Evolutionary conservation across 92 coral and sea anemone genomes (phyloP), one percentile per base, ranked within the genome.

Genomic region (Parazoanthus darwini): DNA sequence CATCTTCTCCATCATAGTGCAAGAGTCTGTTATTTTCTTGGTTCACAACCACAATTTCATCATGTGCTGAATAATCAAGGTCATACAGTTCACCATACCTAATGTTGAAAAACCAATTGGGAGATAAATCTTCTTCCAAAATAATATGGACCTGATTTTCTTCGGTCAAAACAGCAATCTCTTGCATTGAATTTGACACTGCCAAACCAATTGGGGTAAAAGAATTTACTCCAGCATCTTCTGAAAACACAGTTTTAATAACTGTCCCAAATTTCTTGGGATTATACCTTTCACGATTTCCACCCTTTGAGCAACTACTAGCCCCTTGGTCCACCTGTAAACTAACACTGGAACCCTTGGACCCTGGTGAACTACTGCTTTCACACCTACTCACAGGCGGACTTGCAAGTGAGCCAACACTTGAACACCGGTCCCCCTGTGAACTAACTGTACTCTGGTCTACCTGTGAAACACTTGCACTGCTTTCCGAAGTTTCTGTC

Each of bases 141-240:
- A 76, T 36, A 18, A 76, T 76, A 76, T 76, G 80, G 26, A 76
- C 80, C 43, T 23, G 48, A 39, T 76, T 76, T 54, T 76, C 80
- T 39, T 76, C 11, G n/a, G 80, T 76, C 80, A 76, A 37, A 44
- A 76, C 80, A 76, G 80, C 80, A 76, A 76, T 76, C 48, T 76
- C 80, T 15, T 44, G 48, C 26, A n/a, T 16, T 18, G 8, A 36
- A 76, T 76, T 22, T 39, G 80, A 76, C 46, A 76, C 80, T 39
- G 80, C 80, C 46, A 76, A 37, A 16, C 80, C 80, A 76, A 76
- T 18, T 13, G 80, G 80, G 42, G 80, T 76, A 44, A 76, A 76
- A 18, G 80, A 76, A 6, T 38, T 18, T 20, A 76, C 80, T 76
- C 80, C 80, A 18, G 51, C 80, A 39, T 76, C 80, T 14, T 76